Evolutionary conservation across 2,797 vertebrate species (phyloP).

Genomic region (Phaenicophaeus curvirostris): DNA sequence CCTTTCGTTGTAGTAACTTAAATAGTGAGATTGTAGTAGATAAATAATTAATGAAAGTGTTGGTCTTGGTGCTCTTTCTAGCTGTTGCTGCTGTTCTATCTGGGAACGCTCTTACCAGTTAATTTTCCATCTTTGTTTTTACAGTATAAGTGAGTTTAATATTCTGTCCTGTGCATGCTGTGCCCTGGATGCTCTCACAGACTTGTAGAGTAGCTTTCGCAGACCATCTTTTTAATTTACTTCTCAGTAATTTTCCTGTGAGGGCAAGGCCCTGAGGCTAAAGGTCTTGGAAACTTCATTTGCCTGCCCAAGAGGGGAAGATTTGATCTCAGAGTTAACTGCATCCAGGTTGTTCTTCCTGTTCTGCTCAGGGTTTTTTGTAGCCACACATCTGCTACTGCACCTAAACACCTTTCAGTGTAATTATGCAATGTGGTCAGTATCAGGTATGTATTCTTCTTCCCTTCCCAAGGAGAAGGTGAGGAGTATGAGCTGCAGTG

Average conservation of each 20-base stretch:
- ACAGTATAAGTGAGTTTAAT: neutral
- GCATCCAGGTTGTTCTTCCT: neutral
- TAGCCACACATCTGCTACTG: neutral
- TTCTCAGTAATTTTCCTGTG: slow-evolving; percentile 17
- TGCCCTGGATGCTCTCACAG: slow-evolving; percentile 7
- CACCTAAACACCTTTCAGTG: neutral
- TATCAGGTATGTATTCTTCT: neutral
- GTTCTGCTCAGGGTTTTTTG: neutral
- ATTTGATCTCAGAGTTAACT: neutral
- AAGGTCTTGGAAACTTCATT: slow-evolving; percentile 12
- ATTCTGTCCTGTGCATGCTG: slow-evolving; percentile 13
- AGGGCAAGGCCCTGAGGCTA: neutral
- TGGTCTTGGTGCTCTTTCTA: neutral
- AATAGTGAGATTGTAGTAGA: no score
- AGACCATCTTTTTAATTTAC: neutral
- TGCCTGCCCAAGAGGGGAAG: neutral
- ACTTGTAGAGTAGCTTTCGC: neutral
- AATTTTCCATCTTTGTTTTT: slow-evolving; percentile 13
- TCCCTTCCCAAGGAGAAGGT: neutral
- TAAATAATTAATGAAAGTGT: neutral
- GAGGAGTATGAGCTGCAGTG: neutral
- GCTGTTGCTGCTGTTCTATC: neutral
- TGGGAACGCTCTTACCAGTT: neutral
- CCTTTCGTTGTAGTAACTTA: neutral
- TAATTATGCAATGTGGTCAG: neutral